A percentile compares a stretch with the other conserved stretches of the same genome.
phyloP scores from a whole-genome alignment of 2,888 invertebrate species.

The Periphyllus acericola region DNA sequence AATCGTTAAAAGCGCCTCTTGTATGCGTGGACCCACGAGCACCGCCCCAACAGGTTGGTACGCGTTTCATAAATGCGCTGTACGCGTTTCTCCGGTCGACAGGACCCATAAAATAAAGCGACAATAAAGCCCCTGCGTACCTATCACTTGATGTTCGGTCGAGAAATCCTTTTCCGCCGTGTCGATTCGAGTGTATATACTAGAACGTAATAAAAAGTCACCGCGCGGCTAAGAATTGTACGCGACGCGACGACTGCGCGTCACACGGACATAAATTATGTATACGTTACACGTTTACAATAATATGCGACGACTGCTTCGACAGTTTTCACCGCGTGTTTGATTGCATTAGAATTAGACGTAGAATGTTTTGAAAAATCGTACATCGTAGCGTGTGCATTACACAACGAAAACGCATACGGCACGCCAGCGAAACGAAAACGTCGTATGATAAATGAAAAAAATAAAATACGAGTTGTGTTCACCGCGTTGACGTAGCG shows the following conservation, averaged over 20 bases:
- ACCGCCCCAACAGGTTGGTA: no score
- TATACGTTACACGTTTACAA: background rate
- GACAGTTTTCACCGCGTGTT: background rate
- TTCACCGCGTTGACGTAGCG: background rate
- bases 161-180: background rate
- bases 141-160: background rate
- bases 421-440: no score
- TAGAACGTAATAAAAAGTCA: background rate
- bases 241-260: background rate
- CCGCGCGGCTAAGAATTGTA: background rate
- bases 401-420: no score
- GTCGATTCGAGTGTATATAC: background rate
- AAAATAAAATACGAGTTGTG: background rate
- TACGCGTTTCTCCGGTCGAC: conserved; percentile 10
- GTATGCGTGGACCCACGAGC: background rate
- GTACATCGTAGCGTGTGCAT: no score
- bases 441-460: no score
- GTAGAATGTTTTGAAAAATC: conserved; percentile 13
- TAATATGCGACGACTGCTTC: background rate
- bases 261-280: conserved; percentile 11
- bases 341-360: conserved; percentile 32
- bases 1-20: conserved; percentile 28
- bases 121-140: background rate
- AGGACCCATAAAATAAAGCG: conserved; percentile 15
- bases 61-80: background rate